Evolutionary conservation across 2,113 vertebrate species (phyloP).

Genomic region (Ancistrus triradiatus): DNA sequence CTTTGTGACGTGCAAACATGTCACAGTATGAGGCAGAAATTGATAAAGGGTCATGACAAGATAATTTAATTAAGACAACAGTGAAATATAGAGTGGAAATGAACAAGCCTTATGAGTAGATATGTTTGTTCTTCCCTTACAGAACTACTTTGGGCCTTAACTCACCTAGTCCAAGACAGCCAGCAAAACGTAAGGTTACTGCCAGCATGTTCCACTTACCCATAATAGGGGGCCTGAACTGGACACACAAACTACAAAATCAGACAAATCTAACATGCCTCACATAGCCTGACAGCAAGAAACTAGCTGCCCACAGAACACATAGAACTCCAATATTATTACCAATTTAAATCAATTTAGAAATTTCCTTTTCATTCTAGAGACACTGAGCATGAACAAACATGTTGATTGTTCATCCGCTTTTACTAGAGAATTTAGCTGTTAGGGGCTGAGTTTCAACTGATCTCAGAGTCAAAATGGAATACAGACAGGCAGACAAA

Average conservation of each 20-base stretch:
- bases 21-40: constrained; percentile 19
- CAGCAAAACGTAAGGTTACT: constrained; percentile 32
- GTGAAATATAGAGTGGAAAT: constrained; percentile 6
- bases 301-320: background rate
- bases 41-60: constrained; percentile 37
- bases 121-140: constrained; percentile 27
- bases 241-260: constrained; percentile 35
- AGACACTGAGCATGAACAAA: background rate
- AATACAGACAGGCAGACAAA: no score
- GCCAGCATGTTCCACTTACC: constrained; percentile 31
- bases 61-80: constrained; percentile 49
- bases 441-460: no score
- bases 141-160: constrained; percentile 32
- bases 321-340: background rate
- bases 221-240: constrained; percentile 2
- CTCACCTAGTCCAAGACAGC: constrained; percentile 18
- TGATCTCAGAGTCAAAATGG: no score
- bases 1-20: background rate
- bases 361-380: background rate
- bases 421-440: no score
- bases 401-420: no score
- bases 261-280: constrained; percentile 29
- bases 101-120: constrained; percentile 3
- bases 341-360: constrained; percentile 6
- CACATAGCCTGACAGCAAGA: constrained; percentile 28